Evolutionary conservation across 2,797 vertebrate genomes (phyloP).

Genomic region (Ctenopoma kingsleyae): DNA sequence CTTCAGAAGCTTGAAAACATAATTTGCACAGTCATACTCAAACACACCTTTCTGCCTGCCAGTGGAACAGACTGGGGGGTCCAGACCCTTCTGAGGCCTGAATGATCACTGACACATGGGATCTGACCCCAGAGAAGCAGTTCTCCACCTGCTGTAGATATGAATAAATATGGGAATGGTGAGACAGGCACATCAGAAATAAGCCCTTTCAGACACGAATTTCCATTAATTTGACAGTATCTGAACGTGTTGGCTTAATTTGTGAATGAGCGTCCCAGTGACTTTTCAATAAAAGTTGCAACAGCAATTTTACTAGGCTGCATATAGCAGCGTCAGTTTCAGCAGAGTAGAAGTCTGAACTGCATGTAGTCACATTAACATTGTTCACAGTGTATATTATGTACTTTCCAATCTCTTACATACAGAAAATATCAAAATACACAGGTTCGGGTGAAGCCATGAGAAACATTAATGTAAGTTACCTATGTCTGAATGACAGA

Average conservation of each 20-base stretch:
- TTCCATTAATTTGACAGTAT: background rate
- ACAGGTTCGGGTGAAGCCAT: too few relatives aligned
- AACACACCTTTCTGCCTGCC: conserved; percentile 56
- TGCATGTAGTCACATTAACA: background rate
- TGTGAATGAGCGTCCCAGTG: background rate
- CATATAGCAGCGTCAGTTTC: background rate
- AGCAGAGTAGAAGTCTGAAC: background rate
- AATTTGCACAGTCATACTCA: conserved; percentile 31
- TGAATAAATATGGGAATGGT: conserved; percentile 51
- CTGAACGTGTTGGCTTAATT: background rate
- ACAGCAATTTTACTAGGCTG: too few relatives aligned
- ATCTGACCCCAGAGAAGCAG: conserved; percentile 81
- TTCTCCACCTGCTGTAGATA: conserved; percentile 74
- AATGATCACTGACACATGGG: conserved; percentile 71
- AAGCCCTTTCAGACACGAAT: background rate
- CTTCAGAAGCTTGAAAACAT: conserved; percentile 38
- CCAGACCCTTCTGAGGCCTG: conserved; percentile 74
- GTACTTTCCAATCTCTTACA: too few relatives aligned
- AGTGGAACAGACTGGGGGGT: conserved; percentile 71
- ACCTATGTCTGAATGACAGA: too few relatives aligned
- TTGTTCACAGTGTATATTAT: too few relatives aligned
- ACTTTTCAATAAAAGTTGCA: background rate
- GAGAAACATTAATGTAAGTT: too few relatives aligned
- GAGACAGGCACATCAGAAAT: conserved; percentile 31
- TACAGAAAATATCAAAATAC: too few relatives aligned